A percentile compares a stretch with the other conserved stretches of the same genome.
These are phyloP conservation scores for Cervus canadensis DNA, from an alignment of 2,113 vertebrate genomes.

Conservation along the genomic window DNA sequence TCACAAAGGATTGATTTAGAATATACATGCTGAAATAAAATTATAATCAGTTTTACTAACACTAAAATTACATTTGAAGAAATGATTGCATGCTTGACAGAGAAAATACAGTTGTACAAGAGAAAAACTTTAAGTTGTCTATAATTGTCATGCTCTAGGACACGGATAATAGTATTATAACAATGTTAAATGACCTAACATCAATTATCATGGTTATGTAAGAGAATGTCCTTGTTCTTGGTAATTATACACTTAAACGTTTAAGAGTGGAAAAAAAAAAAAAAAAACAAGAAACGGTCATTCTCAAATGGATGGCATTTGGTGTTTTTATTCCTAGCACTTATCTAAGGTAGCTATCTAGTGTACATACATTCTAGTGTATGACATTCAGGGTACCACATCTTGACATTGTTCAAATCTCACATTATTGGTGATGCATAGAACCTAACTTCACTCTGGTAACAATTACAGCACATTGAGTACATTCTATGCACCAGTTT, in stretches of 20 bases:
- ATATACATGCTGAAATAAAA: neutral
- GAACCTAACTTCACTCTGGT: neutral
- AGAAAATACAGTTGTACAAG: neutral
- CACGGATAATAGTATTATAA: neutral
- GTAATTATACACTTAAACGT: neutral
- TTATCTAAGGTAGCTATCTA: neutral
- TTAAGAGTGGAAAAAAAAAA: neutral
- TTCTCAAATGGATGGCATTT: neutral
- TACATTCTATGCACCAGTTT: neutral
- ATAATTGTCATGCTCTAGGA: neutral
- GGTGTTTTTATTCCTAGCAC: neutral
- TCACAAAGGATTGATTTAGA: neutral
- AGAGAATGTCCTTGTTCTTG: neutral
- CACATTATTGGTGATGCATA: neutral
- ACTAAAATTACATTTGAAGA: conserved; percentile 35
- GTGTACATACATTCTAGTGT: neutral
- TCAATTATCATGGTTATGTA: neutral
- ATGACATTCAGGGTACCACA: neutral
- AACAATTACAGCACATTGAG: neutral
- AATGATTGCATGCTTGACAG: neutral
- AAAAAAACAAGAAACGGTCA: neutral
- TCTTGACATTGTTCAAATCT: neutral
- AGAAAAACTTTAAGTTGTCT: neutral
- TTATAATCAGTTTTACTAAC: neutral
- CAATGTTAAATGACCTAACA: neutral